phyloP scores from a whole-genome alignment of 2,888 invertebrate genomes.

The Conchocele bisecta region DNA sequence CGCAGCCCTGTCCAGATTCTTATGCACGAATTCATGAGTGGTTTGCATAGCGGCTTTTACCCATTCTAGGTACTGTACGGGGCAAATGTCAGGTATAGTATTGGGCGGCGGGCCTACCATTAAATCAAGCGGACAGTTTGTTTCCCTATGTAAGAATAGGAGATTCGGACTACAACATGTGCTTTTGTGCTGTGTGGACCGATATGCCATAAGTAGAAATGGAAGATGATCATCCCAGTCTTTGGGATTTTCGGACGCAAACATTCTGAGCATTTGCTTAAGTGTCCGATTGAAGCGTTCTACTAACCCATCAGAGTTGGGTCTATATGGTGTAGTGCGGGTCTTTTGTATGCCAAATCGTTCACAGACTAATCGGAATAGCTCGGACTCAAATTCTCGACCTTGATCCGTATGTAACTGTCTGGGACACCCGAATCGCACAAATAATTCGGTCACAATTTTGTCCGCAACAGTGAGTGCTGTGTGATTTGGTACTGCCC shows the following conservation, averaged over 20 bases:
- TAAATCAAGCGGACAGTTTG: slow-evolving; percentile 50
- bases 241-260: slow-evolving; percentile 25
- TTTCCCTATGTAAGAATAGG: slow-evolving; percentile 51
- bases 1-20: slow-evolving; percentile 33
- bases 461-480: slow-evolving; percentile 35
- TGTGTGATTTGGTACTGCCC: slow-evolving; percentile 27
- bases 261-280: slow-evolving; percentile 29
- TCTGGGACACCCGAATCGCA: slow-evolving; percentile 18
- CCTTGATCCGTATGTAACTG: slow-evolving; percentile 18
- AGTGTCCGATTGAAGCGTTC: slow-evolving; percentile 50
- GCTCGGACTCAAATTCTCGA: neutral
- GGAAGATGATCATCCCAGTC: slow-evolving; percentile 57
- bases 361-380: neutral
- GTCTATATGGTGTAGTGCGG: slow-evolving; percentile 24
- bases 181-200: slow-evolving; percentile 34
- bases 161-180: slow-evolving; percentile 43
- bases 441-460: slow-evolving; percentile 22
- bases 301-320: slow-evolving; percentile 21
- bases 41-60: slow-evolving; percentile 14
- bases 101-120: slow-evolving; percentile 29
- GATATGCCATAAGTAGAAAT: slow-evolving; percentile 46
- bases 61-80: slow-evolving; percentile 41
- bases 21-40: slow-evolving; percentile 30
- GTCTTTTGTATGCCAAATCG: slow-evolving; percentile 14
- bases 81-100: slow-evolving; percentile 14